These are phyloP conservation scores for Arnoldichthys spilopterus DNA, from an alignment of 2,797 vertebrate species.

Conservation along the genomic window DNA sequence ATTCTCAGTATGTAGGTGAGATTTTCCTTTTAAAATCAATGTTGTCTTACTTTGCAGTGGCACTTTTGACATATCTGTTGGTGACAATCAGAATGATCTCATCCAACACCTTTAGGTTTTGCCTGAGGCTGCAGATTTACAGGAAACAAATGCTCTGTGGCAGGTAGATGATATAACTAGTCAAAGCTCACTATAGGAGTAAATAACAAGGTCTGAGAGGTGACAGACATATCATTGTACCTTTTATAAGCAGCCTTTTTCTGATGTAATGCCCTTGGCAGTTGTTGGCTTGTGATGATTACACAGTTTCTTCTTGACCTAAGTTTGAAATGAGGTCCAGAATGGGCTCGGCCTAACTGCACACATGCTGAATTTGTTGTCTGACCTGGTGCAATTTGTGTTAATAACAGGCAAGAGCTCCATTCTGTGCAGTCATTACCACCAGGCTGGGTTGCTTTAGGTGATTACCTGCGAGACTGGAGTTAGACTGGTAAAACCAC, in stretches of 20 bases:
- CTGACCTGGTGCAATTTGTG: slow-evolving; percentile 33
- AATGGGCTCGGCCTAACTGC: slow-evolving; percentile 20
- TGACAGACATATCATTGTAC: slow-evolving; percentile 38
- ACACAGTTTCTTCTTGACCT: slow-evolving; percentile 34
- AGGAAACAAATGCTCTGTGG: slow-evolving; percentile 14
- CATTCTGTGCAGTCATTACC: slow-evolving; percentile 44
- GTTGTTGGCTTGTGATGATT: slow-evolving; percentile 43
- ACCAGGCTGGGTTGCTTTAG: slow-evolving; percentile 37
- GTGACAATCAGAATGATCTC: neutral
- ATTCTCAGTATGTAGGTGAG: neutral
- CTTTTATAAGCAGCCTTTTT: slow-evolving; percentile 39
- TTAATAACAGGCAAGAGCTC: slow-evolving; percentile 43
- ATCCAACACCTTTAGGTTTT: slow-evolving; percentile 11
- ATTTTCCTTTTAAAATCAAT: neutral
- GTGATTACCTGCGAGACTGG: slow-evolving; percentile 30
- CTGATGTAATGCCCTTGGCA: slow-evolving; percentile 43
- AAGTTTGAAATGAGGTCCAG: slow-evolving; percentile 31
- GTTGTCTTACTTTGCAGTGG: neutral
- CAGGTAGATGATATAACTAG: slow-evolving; percentile 7
- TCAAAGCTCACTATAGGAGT: slow-evolving; percentile 4
- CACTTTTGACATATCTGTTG: neutral
- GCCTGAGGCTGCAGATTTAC: slow-evolving; percentile 11
- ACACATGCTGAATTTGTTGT: slow-evolving; percentile 30
- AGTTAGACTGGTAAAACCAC: slow-evolving; percentile 32
- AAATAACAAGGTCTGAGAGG: slow-evolving; percentile 19